These are phyloP conservation scores for Ichneumoninae sp. DNA, from an alignment of 2,888 invertebrate genomes.

Conservation along the genomic window DNA sequence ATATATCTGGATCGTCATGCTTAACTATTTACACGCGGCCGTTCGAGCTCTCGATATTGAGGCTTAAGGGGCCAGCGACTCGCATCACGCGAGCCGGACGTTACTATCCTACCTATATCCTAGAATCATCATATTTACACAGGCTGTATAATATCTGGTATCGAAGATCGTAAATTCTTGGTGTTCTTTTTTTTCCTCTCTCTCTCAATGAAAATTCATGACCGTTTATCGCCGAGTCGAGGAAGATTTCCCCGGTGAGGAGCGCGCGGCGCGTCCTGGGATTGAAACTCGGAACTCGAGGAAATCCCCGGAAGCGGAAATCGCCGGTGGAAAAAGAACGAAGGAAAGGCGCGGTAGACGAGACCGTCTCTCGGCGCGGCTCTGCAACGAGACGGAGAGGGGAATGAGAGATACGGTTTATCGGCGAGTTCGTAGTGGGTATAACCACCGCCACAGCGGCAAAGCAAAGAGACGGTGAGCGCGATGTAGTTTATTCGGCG, in stretches of 20 bases:
- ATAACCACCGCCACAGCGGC: constrained; percentile 47
- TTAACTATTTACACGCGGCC: neutral
- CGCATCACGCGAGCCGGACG: neutral
- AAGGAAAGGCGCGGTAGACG: constrained; percentile 19
- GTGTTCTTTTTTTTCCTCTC: neutral
- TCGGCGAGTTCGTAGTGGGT: constrained; percentile 42
- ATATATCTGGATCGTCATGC: neutral
- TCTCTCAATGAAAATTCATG: constrained; percentile 25
- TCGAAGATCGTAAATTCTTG: neutral
- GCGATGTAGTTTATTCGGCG: constrained; percentile 78
- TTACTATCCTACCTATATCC: neutral
- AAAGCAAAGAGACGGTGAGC: constrained; percentile 69
- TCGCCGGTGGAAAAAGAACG: constrained; percentile 34
- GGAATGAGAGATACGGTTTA: constrained; percentile 28
- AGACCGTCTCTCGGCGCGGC: neutral
- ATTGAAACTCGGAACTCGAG: constrained; percentile 24
- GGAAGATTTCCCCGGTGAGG: constrained; percentile 42
- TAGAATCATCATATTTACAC: neutral
- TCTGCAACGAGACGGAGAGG: neutral
- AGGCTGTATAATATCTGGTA: neutral
- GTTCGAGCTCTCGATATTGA: neutral
- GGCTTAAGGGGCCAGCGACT: neutral
- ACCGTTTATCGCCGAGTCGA: neutral
- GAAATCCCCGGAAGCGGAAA: constrained; percentile 64
- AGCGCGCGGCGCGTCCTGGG: constrained; percentile 30